A percentile compares a stretch with the other conserved stretches of the same genome.
Conservation (phyloP, 2,888 invertebrate species). For the Tachina grossa region DNA sequence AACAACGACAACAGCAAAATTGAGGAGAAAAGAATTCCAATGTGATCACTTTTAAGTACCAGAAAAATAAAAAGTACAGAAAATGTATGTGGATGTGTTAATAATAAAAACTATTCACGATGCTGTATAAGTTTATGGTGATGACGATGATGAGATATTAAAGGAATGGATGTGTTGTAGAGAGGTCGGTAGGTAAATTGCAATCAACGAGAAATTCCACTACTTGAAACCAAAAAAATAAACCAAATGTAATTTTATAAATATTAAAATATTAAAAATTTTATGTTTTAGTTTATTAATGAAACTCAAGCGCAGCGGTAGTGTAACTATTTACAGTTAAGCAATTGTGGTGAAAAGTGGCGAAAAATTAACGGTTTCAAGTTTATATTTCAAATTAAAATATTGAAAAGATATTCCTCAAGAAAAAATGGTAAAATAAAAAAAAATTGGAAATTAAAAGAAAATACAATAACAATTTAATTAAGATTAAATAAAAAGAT, state of each 20-base stretch:
- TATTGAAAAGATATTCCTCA: conserved; percentile 9
- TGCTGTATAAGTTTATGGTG: conserved; percentile 3
- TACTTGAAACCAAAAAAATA: conserved; percentile 60
- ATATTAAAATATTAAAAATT: conserved; percentile 81
- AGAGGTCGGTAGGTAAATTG: conserved; percentile 67
- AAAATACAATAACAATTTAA: conserved; percentile 16
- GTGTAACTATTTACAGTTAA: conserved; percentile 31
- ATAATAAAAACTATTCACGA: conserved; percentile 55
- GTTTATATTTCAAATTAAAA: not conserved
- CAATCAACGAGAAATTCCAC: conserved; percentile 65
- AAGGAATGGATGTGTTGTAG: conserved; percentile 46
- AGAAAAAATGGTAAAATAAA: conserved; percentile 59
- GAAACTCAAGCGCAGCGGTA: conserved; percentile 73
- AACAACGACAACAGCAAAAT: conserved; percentile 26
- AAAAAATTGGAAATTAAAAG: conserved; percentile 36
- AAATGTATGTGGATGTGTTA: conserved; percentile 45
- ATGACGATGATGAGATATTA: conserved; percentile 52
- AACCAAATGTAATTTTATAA: conserved; percentile 76
- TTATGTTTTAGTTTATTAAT: conserved; percentile 79
- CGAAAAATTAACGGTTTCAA: conserved; percentile 22
- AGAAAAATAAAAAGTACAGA: conserved; percentile 13
- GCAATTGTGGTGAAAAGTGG: conserved; percentile 31
- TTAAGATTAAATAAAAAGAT: not conserved
- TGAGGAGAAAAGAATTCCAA: conserved; percentile 47
- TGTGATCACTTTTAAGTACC: conserved; percentile 54